These are phyloP conservation scores for Drosophila kepulauana DNA, from an alignment of 1,140 invertebrate species.

Conservation along the genomic window DNA sequence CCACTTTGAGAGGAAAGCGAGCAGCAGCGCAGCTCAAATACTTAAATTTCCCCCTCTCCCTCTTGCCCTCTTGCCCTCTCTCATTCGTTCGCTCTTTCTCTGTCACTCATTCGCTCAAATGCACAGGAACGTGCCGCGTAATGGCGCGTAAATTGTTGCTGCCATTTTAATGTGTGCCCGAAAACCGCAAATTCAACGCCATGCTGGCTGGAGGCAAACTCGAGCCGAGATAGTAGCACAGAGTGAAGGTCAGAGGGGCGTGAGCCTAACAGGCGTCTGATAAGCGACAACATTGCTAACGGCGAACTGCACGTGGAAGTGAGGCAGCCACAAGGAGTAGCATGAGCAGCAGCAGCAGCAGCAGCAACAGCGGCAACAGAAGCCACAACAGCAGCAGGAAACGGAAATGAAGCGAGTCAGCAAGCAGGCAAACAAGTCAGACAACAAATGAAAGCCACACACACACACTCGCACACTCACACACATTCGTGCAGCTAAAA, in stretches of 20 bases:
- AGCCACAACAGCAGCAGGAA: slow-evolving; percentile 49
- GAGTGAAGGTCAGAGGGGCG: slow-evolving; percentile 1
- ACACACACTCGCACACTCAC: background rate
- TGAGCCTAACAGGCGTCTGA: slow-evolving; percentile 34
- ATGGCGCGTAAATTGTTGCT: slow-evolving; percentile 79
- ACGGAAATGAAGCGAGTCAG: slow-evolving; percentile 67
- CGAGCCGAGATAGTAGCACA: background rate
- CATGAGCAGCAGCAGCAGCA: background rate
- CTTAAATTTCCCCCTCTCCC: slow-evolving; percentile 20
- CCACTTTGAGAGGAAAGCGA: background rate
- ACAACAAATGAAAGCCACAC: slow-evolving; percentile 25
- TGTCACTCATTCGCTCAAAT: slow-evolving; percentile 5
- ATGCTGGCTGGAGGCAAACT: slow-evolving; percentile 19
- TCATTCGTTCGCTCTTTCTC: background rate
- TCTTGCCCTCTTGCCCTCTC: background rate
- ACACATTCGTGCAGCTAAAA: slow-evolving; percentile 3
- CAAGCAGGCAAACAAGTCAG: slow-evolving; percentile 36
- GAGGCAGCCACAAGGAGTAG: slow-evolving; percentile 8
- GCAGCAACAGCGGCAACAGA: background rate
- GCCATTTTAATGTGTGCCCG: slow-evolving; percentile 72
- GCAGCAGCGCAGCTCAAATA: slow-evolving; percentile 25
- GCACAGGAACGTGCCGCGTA: slow-evolving; percentile 55
- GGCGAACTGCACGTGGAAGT: slow-evolving; percentile 20
- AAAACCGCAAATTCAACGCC: slow-evolving; percentile 69
- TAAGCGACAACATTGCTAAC: slow-evolving; percentile 37